Evolutionary conservation across 2,113 vertebrate genomes (phyloP).

Genomic region (Oxyruncus cristatus): DNA sequence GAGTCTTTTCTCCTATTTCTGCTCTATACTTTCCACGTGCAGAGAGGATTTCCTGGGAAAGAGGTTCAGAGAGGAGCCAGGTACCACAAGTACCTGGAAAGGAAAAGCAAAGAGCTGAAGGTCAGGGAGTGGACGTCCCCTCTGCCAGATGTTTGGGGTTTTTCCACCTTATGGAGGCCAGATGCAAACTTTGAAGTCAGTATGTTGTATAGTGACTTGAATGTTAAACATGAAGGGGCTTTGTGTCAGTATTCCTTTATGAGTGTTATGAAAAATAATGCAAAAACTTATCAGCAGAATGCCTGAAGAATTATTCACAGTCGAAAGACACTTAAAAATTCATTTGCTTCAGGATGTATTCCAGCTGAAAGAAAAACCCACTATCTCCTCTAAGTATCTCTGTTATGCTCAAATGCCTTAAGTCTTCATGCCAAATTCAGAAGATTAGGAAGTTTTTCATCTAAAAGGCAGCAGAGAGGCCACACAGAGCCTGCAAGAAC

Average conservation of each 20-base stretch:
- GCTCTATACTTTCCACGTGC: not conserved
- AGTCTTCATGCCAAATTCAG: not conserved
- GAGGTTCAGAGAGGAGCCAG: not conserved
- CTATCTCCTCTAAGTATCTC: not conserved
- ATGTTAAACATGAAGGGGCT: not conserved
- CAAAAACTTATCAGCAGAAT: not conserved
- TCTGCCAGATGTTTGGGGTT: not conserved
- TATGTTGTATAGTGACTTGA: not conserved
- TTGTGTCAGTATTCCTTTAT: not conserved
- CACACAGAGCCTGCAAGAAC: not conserved
- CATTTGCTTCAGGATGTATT: not conserved
- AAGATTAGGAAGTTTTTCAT: not conserved
- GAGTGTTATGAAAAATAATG: not conserved
- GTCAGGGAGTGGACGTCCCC: not conserved
- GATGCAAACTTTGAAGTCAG: not conserved
- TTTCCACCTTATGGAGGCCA: not conserved
- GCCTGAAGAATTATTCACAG: not conserved
- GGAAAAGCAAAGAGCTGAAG: not conserved
- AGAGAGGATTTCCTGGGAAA: not conserved
- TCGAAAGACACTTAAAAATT: not conserved
- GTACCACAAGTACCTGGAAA: not conserved
- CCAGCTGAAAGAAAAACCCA: not conserved
- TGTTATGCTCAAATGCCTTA: not conserved
- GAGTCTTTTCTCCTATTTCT: not conserved
- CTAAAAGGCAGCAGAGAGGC: not conserved